Percentiles rank a stretch among this genome's conserved stretches.
Evolutionary conservation across 2,888 invertebrate genomes (phyloP).

Genomic region (Calephelis perditalis): DNA sequence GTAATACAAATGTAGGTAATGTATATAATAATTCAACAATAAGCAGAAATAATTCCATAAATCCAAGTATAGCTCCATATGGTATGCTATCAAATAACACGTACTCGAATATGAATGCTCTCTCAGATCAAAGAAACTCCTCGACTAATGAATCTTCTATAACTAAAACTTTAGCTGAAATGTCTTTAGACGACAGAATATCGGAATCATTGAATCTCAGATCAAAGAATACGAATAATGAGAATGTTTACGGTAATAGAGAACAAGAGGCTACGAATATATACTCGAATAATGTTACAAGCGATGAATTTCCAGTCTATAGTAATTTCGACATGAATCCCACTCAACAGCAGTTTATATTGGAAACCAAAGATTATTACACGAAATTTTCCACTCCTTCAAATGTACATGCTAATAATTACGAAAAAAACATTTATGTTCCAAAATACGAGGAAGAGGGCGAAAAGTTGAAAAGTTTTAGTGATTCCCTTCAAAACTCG

Average conservation of each 20-base stretch:
- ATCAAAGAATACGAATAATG: constrained; percentile 57
- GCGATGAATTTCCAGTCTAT: constrained; percentile 55
- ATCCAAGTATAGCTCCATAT: constrained; percentile 32
- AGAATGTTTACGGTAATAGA: constrained; percentile 53
- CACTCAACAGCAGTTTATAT: constrained; percentile 53
- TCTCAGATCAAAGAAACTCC: constrained; percentile 42
- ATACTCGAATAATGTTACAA: constrained; percentile 30
- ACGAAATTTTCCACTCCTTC: constrained; percentile 58
- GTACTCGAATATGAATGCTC: constrained; percentile 43
- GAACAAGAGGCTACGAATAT: constrained; percentile 40
- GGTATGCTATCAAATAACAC: constrained; percentile 38
- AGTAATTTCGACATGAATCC: constrained; percentile 55
- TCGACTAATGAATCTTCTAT: constrained; percentile 21
- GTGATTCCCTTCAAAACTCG: constrained; percentile 58
- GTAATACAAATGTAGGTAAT: constrained; percentile 27
- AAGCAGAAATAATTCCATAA: constrained; percentile 40
- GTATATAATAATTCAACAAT: constrained; percentile 47
- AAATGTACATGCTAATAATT: constrained; percentile 43
- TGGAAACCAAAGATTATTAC: constrained; percentile 68
- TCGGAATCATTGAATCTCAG: constrained; percentile 70
- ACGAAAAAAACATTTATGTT: constrained; percentile 67
- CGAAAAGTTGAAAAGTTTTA: constrained; percentile 60
- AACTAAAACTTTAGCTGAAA: constrained; percentile 42
- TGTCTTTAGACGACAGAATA: constrained; percentile 70
- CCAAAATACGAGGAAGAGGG: constrained; percentile 58